Conservation (phyloP, 1,140 invertebrate genomes). For the Bilobella aurantiaca region DNA sequence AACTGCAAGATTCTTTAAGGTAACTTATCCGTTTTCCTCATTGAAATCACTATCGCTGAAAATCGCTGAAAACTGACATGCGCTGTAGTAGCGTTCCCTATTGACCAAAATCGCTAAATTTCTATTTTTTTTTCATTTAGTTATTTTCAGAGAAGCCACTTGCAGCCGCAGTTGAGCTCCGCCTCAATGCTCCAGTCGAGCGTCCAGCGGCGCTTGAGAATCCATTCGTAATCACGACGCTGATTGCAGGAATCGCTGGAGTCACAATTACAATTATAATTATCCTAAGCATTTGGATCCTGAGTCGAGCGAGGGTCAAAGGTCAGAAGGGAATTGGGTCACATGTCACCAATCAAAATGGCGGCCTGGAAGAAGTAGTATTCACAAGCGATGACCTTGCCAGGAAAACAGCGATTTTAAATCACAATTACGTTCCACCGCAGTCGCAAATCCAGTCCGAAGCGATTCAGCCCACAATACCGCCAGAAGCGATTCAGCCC, state of each 20-base stretch:
- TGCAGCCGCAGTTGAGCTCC: not conserved
- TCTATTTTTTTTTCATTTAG: no score
- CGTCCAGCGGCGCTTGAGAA: conserved; percentile 4
- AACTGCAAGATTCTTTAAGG: not conserved
- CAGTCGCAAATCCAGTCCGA: no score
- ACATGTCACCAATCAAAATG: not conserved
- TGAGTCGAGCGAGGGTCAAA: not conserved
- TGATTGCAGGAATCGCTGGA: conserved; percentile 18
- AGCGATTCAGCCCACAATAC: no score
- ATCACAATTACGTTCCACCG: not conserved
- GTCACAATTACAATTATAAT: conserved; percentile 21
- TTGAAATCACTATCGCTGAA: no score
- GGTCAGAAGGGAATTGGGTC: not conserved
- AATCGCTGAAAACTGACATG: no score
- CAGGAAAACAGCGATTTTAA: not conserved
- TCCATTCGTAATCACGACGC: conserved; percentile 12
- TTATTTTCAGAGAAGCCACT: no score
- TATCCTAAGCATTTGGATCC: conserved; percentile 20
- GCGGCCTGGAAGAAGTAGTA: no score
- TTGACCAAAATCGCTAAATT: no score
- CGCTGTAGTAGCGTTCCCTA: no score
- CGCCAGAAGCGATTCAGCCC: not conserved
- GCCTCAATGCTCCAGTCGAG: not conserved
- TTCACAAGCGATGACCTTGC: no score
- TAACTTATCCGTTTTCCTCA: no score